phyloP scores from a whole-genome alignment of 2,888 invertebrate genomes.

The Drosophila rubida region DNA sequence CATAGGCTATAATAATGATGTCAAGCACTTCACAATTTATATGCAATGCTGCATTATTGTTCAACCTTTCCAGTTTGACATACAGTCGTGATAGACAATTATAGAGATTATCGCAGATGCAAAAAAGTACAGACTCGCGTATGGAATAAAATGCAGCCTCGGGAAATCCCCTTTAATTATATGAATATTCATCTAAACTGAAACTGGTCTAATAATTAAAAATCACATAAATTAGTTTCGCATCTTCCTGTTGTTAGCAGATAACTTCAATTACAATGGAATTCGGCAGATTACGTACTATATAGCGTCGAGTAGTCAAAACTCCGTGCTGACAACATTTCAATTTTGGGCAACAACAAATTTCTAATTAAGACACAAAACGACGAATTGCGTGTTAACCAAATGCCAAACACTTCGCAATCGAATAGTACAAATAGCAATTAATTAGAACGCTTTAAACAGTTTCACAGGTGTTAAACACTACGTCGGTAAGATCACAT shows the following conservation, averaged over 20 bases:
- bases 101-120: not conserved
- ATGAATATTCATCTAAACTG: not conserved
- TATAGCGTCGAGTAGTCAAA: not conserved
- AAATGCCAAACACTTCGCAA: constrained; percentile 34
- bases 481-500: not conserved
- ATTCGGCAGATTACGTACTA: constrained; percentile 14
- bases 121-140: not conserved
- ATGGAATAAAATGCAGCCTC: not conserved
- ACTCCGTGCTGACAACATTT: constrained; percentile 2
- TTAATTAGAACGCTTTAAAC: constrained; percentile 44
- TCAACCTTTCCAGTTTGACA: not conserved
- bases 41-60: not conserved
- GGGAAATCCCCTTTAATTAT: constrained; percentile 3
- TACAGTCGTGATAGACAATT: not conserved
- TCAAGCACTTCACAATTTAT: not conserved
- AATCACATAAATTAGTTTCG: not conserved
- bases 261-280: constrained; percentile 3
- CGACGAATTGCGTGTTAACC: constrained; percentile 33
- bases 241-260: not conserved
- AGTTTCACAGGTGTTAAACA: constrained; percentile 34
- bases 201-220: not conserved
- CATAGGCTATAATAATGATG: not conserved
- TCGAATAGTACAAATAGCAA: constrained; percentile 32
- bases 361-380: constrained; percentile 37
- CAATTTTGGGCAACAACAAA: constrained; percentile 21